Base-by-base conservation (phyloP, 2,888 invertebrate species). In the Papilio protenor region DNA sequence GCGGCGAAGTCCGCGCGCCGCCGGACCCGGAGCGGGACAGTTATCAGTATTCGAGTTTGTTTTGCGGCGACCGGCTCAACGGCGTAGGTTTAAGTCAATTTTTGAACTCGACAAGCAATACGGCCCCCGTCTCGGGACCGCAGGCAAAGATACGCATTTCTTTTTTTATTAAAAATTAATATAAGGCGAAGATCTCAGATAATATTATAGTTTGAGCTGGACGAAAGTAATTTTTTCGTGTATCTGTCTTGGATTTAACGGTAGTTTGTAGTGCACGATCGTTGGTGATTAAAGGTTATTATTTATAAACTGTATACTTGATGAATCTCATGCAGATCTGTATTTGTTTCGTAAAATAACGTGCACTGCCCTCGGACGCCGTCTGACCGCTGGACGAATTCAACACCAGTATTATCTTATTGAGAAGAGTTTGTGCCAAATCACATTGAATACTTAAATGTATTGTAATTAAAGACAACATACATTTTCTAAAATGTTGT, bases 111-210 rank as follows among this genome's bases (percentile, higher is more conserved):
- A 83, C 82, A 86, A 89, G 90, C 91, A 87, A 89, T 88, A 80
- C 82, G 87, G 86, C 86, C 57, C 88, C 87, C 84, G 81, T 82
- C 85, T 88, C 89, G 90, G 88, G 83, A 81, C 84, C 83, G 82
- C 81, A 82, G 82, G 92, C 93, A 91, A 92, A 92, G 93, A 92
- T 87, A 89, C 89, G 93, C 94, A 93, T 93, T 93, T 93, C 87
- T 84, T 86, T 90, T 87, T 86, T 85, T 87, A 86, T 84, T 81
- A 81, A 78, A 81, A 80, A 81, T 84, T 86, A 82, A 87, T 86
- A 86, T 92, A 92, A 90, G 91, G 87, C 88, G 91, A 90, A 90
- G 94, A 94, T 94, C 94, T 94, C 94, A 94, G 89, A 89, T 93
- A 92, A 90, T 92, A 92, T 92, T 92, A 92, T 92, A 93, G 92